These are phyloP conservation scores for Marisa cornuarietis DNA, from an alignment of 1,140 invertebrate genomes.

Conservation along the genomic window DNA sequence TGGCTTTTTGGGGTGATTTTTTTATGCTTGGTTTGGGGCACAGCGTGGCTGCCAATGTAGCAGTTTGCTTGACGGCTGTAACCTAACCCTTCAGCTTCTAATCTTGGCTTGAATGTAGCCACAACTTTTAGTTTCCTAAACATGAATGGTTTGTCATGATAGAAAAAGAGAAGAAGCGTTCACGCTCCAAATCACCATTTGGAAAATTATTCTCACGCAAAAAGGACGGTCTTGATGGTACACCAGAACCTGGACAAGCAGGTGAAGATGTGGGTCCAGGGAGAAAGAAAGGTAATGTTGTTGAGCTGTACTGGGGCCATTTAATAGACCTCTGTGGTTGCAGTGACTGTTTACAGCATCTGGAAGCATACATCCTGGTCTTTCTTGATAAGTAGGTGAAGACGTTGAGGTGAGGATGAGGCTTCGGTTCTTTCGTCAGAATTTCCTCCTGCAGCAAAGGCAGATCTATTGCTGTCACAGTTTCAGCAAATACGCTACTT, in stretches of 20 bases:
- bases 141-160: conserved; percentile 16
- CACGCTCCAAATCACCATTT: conserved; percentile 57
- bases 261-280: too few species aligned
- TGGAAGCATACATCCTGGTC: too few species aligned
- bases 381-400: too few species aligned
- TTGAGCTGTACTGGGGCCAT: too few species aligned
- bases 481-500: too few species aligned
- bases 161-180: conserved; percentile 48
- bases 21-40: background rate
- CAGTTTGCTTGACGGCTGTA: background rate
- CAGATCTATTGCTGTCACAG: too few species aligned
- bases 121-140: background rate
- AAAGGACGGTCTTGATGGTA: conserved; percentile 31
- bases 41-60: background rate
- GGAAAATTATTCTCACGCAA: conserved; percentile 53
- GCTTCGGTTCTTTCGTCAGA: too few species aligned
- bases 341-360: too few species aligned
- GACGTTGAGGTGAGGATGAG: too few species aligned
- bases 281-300: too few species aligned
- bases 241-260: background rate
- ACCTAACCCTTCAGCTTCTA: background rate
- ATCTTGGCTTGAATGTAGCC: background rate
- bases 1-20: background rate
- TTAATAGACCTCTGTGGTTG: too few species aligned
- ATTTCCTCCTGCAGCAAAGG: too few species aligned